Evolutionary conservation across 1,140 invertebrate genomes (phyloP).

Genomic region (Campoletis sonorensis): DNA sequence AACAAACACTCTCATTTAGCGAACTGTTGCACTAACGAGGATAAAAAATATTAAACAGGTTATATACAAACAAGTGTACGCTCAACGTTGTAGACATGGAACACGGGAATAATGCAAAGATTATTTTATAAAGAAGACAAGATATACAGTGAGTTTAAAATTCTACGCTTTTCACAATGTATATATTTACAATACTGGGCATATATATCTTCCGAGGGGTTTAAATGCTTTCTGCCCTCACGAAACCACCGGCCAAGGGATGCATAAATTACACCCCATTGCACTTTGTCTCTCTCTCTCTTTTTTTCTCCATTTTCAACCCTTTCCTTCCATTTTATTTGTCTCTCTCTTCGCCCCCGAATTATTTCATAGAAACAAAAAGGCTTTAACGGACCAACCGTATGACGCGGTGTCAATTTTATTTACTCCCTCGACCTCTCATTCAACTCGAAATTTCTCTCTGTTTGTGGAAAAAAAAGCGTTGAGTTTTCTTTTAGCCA

Average conservation of each 20-base stretch:
- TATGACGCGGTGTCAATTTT: slow-evolving; percentile 18
- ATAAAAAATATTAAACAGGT: neutral
- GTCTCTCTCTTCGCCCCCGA: neutral
- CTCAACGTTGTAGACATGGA: neutral
- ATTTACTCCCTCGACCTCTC: neutral
- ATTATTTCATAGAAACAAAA: slow-evolving; percentile 50
- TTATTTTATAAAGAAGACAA: neutral
- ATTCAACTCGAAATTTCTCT: neutral
- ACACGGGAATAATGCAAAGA: slow-evolving; percentile 26
- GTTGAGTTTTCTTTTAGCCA: no score
- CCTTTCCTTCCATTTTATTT: neutral
- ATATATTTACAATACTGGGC: slow-evolving; percentile 53
- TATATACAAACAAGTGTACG: neutral
- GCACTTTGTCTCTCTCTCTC: neutral
- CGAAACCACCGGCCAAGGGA: slow-evolving; percentile 66
- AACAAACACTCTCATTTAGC: neutral
- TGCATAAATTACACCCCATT: slow-evolving; percentile 70
- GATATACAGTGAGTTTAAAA: slow-evolving; percentile 56
- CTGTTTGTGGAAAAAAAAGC: no score
- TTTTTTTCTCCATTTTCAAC: neutral
- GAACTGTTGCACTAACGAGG: neutral
- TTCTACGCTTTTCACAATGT: slow-evolving; percentile 46
- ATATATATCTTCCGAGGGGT: slow-evolving; percentile 65
- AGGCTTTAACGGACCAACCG: neutral
- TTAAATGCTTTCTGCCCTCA: slow-evolving; percentile 71